These are phyloP conservation scores for Amazona ochrocephala DNA, from an alignment of 2,797 vertebrate genomes.

Conservation along the genomic window DNA sequence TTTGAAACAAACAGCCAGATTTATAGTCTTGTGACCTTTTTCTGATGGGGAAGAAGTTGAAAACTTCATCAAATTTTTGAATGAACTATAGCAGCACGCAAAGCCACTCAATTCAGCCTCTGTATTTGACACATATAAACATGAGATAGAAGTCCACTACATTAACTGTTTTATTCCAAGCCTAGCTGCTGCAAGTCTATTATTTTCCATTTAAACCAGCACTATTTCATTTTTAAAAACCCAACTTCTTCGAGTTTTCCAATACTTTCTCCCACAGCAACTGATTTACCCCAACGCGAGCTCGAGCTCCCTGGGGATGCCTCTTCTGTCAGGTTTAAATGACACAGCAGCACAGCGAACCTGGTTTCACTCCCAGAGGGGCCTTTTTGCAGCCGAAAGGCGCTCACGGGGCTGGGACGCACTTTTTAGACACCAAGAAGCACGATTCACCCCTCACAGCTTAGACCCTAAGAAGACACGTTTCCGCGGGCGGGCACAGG, in stretches of 20 bases:
- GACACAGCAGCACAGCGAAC: background rate
- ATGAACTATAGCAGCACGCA: accelerated
- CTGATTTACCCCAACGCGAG: accelerated
- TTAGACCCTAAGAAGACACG: background rate
- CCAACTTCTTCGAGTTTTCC: accelerated
- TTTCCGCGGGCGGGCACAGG: background rate
- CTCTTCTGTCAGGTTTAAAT: no score
- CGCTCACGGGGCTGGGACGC: background rate
- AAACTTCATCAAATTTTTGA: background rate
- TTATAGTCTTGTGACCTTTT: background rate
- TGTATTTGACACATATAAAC: accelerated
- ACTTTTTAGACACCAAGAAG: background rate
- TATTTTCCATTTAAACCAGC: accelerated
- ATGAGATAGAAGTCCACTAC: accelerated
- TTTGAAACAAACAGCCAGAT: background rate
- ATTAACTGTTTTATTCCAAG: no score
- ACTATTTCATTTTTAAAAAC: accelerated
- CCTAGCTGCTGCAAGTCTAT: accelerated
- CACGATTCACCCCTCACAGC: background rate
- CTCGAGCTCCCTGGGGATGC: background rate
- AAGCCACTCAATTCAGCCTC: background rate
- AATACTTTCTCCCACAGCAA: background rate
- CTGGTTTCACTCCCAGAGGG: background rate
- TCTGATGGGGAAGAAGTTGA: background rate
- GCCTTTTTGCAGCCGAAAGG: background rate